A percentile compares a stretch with the other conserved stretches of the same genome.
Evolutionary conservation across 2,797 vertebrate species (phyloP).

Genomic region (Phalanger gymnotis): DNA sequence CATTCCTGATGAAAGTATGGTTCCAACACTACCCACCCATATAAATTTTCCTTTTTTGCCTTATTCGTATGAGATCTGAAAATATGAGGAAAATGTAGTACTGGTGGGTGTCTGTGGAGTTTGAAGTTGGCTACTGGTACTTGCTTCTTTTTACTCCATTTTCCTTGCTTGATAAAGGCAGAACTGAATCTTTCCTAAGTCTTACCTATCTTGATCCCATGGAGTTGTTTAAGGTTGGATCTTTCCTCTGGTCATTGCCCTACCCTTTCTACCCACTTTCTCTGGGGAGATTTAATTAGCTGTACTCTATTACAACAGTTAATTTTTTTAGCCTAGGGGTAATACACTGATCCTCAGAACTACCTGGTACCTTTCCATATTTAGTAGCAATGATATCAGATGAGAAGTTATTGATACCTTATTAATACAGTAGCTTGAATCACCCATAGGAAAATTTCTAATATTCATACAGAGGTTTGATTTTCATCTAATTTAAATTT

Average conservation of each 20-base stretch:
- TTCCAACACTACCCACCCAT: too few species aligned
- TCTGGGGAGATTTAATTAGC: not conserved
- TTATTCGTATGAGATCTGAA: not conserved
- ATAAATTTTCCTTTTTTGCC: too few species aligned
- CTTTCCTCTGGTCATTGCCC: not conserved
- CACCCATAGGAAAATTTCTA: not conserved
- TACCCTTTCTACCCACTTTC: not conserved
- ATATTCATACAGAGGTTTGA: not conserved
- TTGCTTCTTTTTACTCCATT: not conserved
- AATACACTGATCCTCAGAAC: not conserved
- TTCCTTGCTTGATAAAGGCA: not conserved
- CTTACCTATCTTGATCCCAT: not conserved
- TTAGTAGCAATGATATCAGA: not conserved
- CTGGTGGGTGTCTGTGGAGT: not conserved
- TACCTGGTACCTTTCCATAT: not conserved
- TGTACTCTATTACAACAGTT: not conserved
- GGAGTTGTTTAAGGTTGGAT: not conserved
- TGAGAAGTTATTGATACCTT: not conserved
- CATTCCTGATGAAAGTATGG: too few species aligned
- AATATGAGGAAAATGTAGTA: not conserved
- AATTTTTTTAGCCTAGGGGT: not conserved
- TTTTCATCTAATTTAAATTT: not conserved
- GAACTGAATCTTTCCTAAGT: not conserved
- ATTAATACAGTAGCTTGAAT: not conserved
- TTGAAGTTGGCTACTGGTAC: not conserved